Evolutionary conservation across 2,113 vertebrate genomes (phyloP).

Genomic region (Hippolais icterina): DNA sequence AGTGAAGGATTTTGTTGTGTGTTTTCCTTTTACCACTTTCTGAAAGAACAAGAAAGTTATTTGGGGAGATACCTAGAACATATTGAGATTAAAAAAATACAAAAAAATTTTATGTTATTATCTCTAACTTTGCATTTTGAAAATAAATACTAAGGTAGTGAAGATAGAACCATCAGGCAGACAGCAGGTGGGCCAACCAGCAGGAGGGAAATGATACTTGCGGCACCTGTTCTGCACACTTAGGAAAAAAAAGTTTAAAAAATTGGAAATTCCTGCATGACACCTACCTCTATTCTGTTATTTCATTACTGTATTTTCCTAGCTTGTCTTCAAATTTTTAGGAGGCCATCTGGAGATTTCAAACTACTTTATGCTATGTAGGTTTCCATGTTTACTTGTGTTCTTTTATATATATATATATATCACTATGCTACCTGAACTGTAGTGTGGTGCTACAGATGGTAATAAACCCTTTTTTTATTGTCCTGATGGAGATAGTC

Average conservation of each 20-base stretch:
- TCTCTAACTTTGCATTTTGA: slow-evolving; percentile 14
- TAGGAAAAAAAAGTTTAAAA: neutral
- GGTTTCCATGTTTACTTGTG: neutral
- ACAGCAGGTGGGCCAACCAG: slow-evolving; percentile 64
- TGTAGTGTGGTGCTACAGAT: neutral
- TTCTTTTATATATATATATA: neutral
- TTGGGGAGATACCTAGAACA: neutral
- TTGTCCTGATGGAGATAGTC: neutral
- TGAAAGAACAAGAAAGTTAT: neutral
- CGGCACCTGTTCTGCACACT: slow-evolving; percentile 44
- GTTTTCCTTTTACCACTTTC: neutral
- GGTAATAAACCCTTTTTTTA: neutral
- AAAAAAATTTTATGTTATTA: neutral
- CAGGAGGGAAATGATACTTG: slow-evolving; percentile 54
- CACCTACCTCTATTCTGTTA: neutral
- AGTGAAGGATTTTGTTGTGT: neutral
- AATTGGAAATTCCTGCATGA: neutral
- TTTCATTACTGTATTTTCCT: neutral
- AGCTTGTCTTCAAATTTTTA: neutral
- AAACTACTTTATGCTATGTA: neutral
- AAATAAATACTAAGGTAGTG: slow-evolving; percentile 25
- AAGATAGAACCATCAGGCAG: slow-evolving; percentile 45
- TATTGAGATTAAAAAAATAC: neutral
- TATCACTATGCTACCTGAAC: neutral
- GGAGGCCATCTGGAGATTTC: neutral